Evolutionary conservation across 2,113 vertebrate genomes (phyloP).

Genomic region (Speoplatyrhinus poulsoni): DNA sequence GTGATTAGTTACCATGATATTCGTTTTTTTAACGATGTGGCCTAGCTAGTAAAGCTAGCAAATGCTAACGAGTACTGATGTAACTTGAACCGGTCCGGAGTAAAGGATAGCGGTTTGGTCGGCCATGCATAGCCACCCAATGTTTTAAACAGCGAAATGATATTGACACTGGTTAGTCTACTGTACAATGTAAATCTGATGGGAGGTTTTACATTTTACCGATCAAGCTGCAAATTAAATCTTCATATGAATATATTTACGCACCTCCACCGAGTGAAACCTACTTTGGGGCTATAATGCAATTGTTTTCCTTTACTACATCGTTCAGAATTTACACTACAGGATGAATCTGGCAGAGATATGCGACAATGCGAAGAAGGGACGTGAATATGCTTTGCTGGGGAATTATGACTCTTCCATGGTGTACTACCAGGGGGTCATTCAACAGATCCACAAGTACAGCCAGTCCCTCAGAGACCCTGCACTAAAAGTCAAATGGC

Average conservation of each 20-base stretch:
- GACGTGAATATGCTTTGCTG: slow-evolving; percentile 93
- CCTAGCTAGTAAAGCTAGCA: slow-evolving; percentile 49
- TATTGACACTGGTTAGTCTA: background rate
- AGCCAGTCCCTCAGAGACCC: slow-evolving; percentile 89
- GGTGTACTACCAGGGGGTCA: slow-evolving; percentile 96
- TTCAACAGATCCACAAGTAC: slow-evolving; percentile 95
- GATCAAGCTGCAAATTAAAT: no score
- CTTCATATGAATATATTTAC: no score
- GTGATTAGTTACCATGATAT: slow-evolving; percentile 31
- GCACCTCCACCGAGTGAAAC: no score
- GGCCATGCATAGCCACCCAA: no score
- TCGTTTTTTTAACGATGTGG: slow-evolving; percentile 39
- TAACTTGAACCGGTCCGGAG: background rate
- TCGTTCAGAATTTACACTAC: slow-evolving; percentile 27
- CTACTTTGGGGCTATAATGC: no score
- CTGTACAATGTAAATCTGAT: no score
- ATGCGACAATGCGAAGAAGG: slow-evolving; percentile 95
- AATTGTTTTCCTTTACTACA: background rate
- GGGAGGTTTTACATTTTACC: no score
- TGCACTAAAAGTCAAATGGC: slow-evolving; percentile 89
- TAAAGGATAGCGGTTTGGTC: slow-evolving; percentile 28
- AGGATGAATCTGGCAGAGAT: slow-evolving; percentile 95
- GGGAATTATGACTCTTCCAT: slow-evolving; percentile 97
- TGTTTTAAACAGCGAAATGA: background rate
- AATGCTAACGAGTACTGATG: slow-evolving; percentile 28